A percentile compares a stretch with the other conserved stretches of the same genome.
phyloP scores from a whole-genome alignment of 2,113 vertebrate species.

The Rhinoptilus africanus region DNA sequence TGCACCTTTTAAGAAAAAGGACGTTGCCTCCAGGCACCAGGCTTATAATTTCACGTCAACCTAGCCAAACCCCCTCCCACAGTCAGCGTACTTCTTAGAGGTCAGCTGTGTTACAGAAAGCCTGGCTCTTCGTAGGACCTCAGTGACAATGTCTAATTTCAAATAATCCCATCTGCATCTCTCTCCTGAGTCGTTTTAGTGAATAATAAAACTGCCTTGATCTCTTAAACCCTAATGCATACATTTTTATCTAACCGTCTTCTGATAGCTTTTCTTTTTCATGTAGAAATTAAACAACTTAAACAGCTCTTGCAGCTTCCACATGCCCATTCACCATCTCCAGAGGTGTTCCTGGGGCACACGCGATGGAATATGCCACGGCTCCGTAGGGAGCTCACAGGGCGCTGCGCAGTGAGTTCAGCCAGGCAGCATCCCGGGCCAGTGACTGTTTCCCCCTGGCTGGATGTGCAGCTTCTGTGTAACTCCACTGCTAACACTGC shows the following conservation, averaged over 20 bases:
- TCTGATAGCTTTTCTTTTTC: not conserved
- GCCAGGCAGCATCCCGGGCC: not conserved
- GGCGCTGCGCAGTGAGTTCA: not conserved
- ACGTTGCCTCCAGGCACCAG: not conserved
- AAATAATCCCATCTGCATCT: not conserved
- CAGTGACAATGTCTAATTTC: not conserved
- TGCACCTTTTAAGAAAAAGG: not conserved
- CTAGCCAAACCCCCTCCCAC: not conserved
- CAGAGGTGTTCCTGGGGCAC: not conserved
- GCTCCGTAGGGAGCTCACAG: fast-evolving
- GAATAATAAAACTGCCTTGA: not conserved
- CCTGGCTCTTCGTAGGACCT: not conserved
- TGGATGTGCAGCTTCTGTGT: not conserved
- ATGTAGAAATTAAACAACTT: not conserved
- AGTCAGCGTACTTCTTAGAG: not conserved
- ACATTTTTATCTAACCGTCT: not conserved
- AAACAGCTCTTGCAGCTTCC: not conserved
- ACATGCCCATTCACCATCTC: not conserved
- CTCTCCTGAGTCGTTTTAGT: not conserved
- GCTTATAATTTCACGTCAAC: not conserved
- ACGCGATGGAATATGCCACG: fast-evolving
- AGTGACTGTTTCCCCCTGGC: too few relatives aligned
- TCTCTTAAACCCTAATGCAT: not conserved
- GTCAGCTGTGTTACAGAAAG: not conserved
- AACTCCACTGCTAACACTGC: fast-evolving